Conservation (phyloP, 2,113 vertebrate genomes). For the Sinocyclocheilus grahami region DNA sequence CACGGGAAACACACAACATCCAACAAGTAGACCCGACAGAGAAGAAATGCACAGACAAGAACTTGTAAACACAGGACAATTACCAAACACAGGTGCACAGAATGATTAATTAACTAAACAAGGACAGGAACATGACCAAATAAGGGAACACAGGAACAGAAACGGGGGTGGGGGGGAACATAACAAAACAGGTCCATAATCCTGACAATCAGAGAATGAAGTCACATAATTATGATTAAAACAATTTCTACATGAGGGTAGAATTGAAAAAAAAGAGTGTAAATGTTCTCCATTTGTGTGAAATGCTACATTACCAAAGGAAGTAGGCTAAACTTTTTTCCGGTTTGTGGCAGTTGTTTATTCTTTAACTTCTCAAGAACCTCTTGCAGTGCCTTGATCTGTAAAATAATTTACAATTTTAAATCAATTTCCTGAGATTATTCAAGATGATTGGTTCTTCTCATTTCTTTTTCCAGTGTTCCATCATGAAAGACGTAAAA, state of each 20-base stretch:
- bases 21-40: too few species aligned
- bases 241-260: background rate
- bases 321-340: constrained; percentile 81
- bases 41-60: too few species aligned
- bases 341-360: constrained; percentile 68
- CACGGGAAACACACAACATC: too few species aligned
- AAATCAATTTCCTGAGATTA: background rate
- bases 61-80: too few species aligned
- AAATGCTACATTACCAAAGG: constrained; percentile 71
- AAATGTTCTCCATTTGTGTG: background rate
- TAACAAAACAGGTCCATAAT: too few species aligned
- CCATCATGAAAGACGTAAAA: too few species aligned
- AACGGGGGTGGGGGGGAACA: too few species aligned
- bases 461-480: background rate
- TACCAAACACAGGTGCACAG: too few species aligned
- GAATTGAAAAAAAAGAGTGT: background rate
- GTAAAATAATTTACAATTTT: background rate
- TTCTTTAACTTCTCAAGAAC: constrained; percentile 77
- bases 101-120: too few species aligned
- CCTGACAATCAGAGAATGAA: too few species aligned
- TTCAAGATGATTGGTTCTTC: background rate
- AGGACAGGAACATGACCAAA: too few species aligned
- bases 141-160: too few species aligned
- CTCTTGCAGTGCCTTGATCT: constrained; percentile 79
- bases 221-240: background rate